A percentile compares a stretch with the other conserved stretches of the same genome.
Conservation (phyloP, 2,888 invertebrate species). For the Smittia aterrima region DNA sequence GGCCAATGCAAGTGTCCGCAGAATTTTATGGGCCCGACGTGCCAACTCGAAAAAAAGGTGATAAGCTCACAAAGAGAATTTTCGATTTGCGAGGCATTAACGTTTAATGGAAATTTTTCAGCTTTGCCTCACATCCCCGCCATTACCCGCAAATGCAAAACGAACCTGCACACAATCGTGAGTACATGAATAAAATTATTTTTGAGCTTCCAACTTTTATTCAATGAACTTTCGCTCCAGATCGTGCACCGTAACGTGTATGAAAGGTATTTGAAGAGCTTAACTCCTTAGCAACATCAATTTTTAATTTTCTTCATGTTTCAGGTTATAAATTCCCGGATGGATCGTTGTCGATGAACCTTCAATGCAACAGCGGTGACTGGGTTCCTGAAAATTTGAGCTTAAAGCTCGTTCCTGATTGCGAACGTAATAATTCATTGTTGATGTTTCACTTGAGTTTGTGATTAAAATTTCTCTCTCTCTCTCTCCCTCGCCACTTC, state of each 20-base stretch:
- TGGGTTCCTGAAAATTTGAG: slow-evolving; percentile 69
- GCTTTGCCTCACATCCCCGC: slow-evolving; percentile 67
- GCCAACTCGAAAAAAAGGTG: slow-evolving; percentile 66
- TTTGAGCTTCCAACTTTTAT: neutral
- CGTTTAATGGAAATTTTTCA: slow-evolving; percentile 46
- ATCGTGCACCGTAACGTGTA: slow-evolving; percentile 65
- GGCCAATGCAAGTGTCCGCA: slow-evolving; percentile 74
- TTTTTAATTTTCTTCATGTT: neutral
- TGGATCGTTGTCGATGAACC: slow-evolving; percentile 65
- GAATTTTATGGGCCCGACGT: slow-evolving; percentile 69
- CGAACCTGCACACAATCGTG: slow-evolving; percentile 65
- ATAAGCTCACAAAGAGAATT: slow-evolving; percentile 2
- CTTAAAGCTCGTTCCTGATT: slow-evolving; percentile 66
- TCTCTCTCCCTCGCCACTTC: neutral
- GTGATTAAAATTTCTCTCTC: slow-evolving; percentile 23
- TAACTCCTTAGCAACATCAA: neutral
- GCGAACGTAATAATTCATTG: slow-evolving; percentile 58
- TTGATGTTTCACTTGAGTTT: neutral
- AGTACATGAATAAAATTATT: slow-evolving; percentile 47
- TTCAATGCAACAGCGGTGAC: slow-evolving; percentile 66
- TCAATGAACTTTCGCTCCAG: slow-evolving; percentile 52
- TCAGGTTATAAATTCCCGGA: slow-evolving; percentile 67
- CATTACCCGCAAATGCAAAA: slow-evolving; percentile 64
- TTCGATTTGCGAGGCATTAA: neutral
- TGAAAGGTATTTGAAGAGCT: slow-evolving; percentile 49